A percentile compares a stretch with the other conserved stretches of the same genome.
Conservation (phyloP, 2,888 invertebrate species). For the Melanostoma scalare region DNA sequence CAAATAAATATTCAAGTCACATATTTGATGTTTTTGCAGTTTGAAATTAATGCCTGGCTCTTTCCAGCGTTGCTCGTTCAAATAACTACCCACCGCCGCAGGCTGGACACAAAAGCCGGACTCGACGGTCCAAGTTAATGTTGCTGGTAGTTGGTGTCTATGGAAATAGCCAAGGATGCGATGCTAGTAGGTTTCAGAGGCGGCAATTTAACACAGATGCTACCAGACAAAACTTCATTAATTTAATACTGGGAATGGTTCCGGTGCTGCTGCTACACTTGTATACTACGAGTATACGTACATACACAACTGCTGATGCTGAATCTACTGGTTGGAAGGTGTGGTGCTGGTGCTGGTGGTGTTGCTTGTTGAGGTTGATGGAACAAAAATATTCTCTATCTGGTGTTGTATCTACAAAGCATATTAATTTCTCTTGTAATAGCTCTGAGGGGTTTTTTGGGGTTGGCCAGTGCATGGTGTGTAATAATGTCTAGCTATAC, state of each 20-base stretch:
- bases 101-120: constrained; percentile 54
- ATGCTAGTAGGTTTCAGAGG: constrained; percentile 42
- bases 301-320: neutral
- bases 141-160: constrained; percentile 41
- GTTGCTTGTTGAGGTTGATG: constrained; percentile 20
- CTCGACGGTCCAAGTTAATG: constrained; percentile 27
- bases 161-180: constrained; percentile 21
- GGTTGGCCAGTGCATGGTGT: constrained; percentile 4
- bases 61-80: constrained; percentile 12
- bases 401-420: constrained; percentile 56
- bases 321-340: neutral
- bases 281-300: neutral
- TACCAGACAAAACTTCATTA: constrained; percentile 74
- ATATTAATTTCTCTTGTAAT: constrained; percentile 69
- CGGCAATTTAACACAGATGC: constrained; percentile 72
- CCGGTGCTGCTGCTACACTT: constrained; percentile 41
- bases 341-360: constrained; percentile 1
- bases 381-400: constrained; percentile 50
- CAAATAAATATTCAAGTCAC: constrained; percentile 73
- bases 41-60: constrained; percentile 67
- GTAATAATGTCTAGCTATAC: constrained; percentile 30
- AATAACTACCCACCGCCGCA: constrained; percentile 31
- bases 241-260: constrained; percentile 72
- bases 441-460: constrained; percentile 25
- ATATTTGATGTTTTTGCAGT: constrained; percentile 73